Evolutionary conservation across 2,888 invertebrate species (phyloP).

Genomic region (Chymomyza amoena): DNA sequence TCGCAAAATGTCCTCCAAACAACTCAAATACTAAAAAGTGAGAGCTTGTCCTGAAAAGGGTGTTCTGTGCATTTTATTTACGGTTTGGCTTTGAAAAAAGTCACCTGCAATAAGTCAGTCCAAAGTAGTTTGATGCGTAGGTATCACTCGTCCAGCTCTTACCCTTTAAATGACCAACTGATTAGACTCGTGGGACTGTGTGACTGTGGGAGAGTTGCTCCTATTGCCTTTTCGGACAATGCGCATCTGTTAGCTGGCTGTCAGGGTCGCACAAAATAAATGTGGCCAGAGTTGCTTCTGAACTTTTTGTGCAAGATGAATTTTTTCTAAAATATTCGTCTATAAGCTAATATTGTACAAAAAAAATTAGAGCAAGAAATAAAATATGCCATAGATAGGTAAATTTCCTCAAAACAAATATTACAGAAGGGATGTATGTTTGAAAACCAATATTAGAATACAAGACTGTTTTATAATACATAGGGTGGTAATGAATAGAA

Average conservation of each 20-base stretch:
- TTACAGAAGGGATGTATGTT: no score
- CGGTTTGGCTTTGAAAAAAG: conserved; percentile 23
- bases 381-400: no score
- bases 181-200: conserved; percentile 64
- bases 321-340: neutral
- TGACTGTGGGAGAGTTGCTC: neutral
- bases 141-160: conserved; percentile 41
- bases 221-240: neutral
- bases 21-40: neutral
- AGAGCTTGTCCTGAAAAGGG: conserved; percentile 22
- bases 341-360: no score
- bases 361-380: no score
- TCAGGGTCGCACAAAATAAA: neutral
- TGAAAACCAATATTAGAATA: no score
- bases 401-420: no score
- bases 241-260: neutral
- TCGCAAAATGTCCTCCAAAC: conserved; percentile 51
- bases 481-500: no score
- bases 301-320: neutral
- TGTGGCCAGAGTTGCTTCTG: neutral
- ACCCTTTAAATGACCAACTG: conserved; percentile 67
- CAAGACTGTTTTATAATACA: no score
- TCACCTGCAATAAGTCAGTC: conserved; percentile 65
- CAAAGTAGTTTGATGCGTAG: conserved; percentile 53
- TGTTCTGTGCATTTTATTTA: conserved; percentile 3